Evolutionary conservation across 1,140 invertebrate species (phyloP), one percentile per base, ranked within the genome.

Genomic region (Microplitis demolitor): DNA sequence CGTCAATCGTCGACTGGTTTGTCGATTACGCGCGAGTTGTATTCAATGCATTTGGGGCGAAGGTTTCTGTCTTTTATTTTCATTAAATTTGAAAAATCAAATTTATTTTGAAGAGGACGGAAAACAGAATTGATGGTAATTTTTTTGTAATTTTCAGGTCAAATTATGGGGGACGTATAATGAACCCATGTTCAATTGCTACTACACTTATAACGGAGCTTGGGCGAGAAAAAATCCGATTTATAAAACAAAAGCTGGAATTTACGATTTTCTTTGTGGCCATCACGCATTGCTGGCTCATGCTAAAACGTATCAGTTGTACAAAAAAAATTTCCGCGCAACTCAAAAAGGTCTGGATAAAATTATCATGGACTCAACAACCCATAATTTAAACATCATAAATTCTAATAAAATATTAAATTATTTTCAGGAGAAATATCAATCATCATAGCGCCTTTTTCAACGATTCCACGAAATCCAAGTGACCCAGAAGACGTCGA

Each of bases 381-480:
- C 24, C 31, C 0, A 60, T 31, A 8, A 3, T 60, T 4, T 31
- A n/a, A 16, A 73, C 1, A 51, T 37, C n/a, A 14, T 64, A 58
- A 51, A 71, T 56, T 60, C 51, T 72, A 33, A 71, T 62, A 45
- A 76, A 53, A 33, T 8, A 31, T 45, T 45, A 5, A 45, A 45
- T 45, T 11, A 45, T 9, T 83, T 45, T 9, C 39, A 88, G 91
- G 91, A 50, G 85, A 88, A 80, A 88, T 92, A 45, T 91, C 91
- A 39, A 90, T 93, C 64, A 88, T 89, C 0, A 73, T 91, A 58
- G 89, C 90, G 76, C 88, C 87, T 0, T 89, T 88, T 16, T 92
- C 90, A 90, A 89, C 88, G 9, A 89, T 91, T 31, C 77, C 90
- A 91, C 1, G 85, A 89, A 76, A 69, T 76, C 8, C 4, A 6